Base-by-base conservation (phyloP, 2,113 vertebrate genomes). In the Antechinus flavipes region DNA sequence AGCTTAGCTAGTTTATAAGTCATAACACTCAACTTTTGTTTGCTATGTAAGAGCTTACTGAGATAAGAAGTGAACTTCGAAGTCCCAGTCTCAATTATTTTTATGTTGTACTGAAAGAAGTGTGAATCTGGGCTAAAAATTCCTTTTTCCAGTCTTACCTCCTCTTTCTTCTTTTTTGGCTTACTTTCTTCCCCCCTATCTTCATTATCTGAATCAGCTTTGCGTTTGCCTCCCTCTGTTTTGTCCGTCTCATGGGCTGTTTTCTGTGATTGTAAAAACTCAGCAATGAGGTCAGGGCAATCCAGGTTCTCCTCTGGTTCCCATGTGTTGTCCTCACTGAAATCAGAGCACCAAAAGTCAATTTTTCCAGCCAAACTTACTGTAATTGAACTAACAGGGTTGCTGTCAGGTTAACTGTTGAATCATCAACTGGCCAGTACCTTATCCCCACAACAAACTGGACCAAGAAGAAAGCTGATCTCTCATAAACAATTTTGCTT, bases 271-370 rank as follows among this genome's bases (percentile, higher is more conserved):
- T 99, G 99, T 23, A 99, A 99, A 96, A 99, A 99, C 91, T 99
- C 99, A 0, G 99, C 99, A 10, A 99, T 99, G 96, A 99, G 98
- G 96, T 99, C 99, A 0, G 99, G 99, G 97, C 99, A 99, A 97
- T 99, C 99, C 47, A 99, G 98, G 98, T 99, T 99, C 97, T 99
- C 99, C 91, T 99, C 99, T 0, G 99, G 99, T 96, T 99, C 99
- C 99, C 99, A 99, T 0, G 99, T 99, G 98, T 99, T 99, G 93
- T 99, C 99, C 50, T 99, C 99, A 89, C 99, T 99, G 98, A 93
- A 98, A 98, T 0, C 91, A 97, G 90, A 98, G 47, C 47, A 56
- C 35, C 91, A 95, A 6, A 14, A 96, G 93, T 96, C 91, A 96
- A 12, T 35, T 76, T 84, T 91, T 61, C 94, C 49, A 89, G 11